Conservation (phyloP, 2,797 vertebrate genomes). For the Sarcophilus harrisii region DNA sequence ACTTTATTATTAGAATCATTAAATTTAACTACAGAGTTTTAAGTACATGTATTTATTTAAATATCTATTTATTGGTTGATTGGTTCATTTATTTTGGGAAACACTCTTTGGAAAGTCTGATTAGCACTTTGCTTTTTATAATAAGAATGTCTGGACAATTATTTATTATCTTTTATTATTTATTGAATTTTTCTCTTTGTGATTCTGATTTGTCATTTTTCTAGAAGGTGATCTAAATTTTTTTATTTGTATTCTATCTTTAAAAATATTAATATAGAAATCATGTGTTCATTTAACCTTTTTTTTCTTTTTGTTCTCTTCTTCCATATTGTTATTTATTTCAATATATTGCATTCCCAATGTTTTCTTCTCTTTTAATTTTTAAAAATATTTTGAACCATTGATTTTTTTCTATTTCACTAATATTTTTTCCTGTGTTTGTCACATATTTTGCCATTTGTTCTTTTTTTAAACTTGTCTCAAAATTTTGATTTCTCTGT, state of each 20-base stretch:
- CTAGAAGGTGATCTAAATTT: neutral
- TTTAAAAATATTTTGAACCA: neutral
- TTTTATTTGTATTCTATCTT: neutral
- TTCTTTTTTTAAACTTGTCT: too few species aligned
- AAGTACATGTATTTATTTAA: neutral
- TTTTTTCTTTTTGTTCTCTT: neutral
- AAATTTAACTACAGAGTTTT: neutral
- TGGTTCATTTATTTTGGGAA: neutral
- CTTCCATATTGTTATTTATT: neutral
- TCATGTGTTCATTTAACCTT: neutral
- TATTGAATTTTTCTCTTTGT: neutral
- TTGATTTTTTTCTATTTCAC: too few species aligned
- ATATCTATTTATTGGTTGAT: neutral
- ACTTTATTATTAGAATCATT: neutral
- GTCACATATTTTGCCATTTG: too few species aligned
- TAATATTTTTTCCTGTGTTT: too few species aligned
- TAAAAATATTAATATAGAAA: neutral
- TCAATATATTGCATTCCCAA: neutral
- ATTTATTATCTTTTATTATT: neutral
- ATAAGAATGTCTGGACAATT: neutral
- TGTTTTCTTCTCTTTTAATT: neutral
- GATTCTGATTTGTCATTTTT: neutral
- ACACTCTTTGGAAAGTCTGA: neutral
- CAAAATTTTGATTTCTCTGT: too few species aligned
- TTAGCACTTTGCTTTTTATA: neutral